A percentile compares a stretch with the other conserved stretches of the same genome.
These are phyloP conservation scores for Mobula birostris DNA, from an alignment of 2,113 vertebrate genomes.

Conservation along the genomic window DNA sequence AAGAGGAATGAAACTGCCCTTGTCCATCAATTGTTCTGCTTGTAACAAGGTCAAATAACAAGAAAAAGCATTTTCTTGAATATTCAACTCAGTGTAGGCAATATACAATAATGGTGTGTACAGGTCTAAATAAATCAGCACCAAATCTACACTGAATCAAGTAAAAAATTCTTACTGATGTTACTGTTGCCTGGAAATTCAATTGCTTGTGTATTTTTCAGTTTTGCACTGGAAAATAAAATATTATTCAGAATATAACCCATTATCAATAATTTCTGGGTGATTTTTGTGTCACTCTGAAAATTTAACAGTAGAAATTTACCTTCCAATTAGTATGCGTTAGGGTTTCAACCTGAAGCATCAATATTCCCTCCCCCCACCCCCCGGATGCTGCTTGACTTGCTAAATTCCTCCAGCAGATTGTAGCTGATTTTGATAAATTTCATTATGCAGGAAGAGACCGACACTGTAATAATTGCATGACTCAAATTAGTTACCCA, in stretches of 20 bases:
- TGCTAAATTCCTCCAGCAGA: too few relatives aligned
- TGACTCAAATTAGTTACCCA: background rate
- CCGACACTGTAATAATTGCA: background rate
- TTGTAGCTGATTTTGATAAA: background rate
- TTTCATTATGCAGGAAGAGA: background rate
- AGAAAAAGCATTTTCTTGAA: background rate
- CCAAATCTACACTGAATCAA: background rate
- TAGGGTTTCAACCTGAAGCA: too few relatives aligned
- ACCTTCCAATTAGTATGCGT: too few relatives aligned
- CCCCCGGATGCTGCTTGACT: too few relatives aligned
- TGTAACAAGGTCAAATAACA: conserved; percentile 2
- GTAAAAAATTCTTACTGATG: background rate
- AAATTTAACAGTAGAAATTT: too few relatives aligned
- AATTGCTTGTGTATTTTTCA: too few relatives aligned
- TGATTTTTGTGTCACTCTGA: too few relatives aligned
- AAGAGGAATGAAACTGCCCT: background rate
- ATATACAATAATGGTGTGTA: background rate
- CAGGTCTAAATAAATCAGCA: background rate
- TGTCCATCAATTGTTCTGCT: background rate
- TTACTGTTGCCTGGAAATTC: too few relatives aligned
- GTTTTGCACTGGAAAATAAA: too few relatives aligned
- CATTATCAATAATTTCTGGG: too few relatives aligned
- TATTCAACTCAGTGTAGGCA: background rate
- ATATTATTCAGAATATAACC: too few relatives aligned
- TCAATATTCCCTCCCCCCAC: too few relatives aligned